phyloP scores from a whole-genome alignment of 2,797 vertebrate species.

The Typhlichthys subterraneus region DNA sequence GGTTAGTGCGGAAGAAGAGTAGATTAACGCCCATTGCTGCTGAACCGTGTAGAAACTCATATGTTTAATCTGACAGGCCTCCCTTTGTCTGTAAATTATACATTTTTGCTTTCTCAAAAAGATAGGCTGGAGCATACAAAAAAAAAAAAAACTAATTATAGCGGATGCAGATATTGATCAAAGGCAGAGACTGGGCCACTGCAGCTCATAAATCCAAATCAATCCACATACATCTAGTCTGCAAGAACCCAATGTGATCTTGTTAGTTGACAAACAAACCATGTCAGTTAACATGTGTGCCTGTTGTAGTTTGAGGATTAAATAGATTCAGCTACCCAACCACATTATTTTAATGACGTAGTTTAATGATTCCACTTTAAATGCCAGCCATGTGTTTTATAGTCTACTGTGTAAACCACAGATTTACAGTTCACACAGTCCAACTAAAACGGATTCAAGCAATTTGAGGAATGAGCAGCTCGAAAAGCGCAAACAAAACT shows the following conservation, averaged over 20 bases:
- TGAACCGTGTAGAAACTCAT: constrained; percentile 32
- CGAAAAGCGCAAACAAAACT: too few relatives aligned
- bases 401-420: too few relatives aligned
- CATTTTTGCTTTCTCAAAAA: constrained; percentile 8
- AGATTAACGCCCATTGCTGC: constrained; percentile 34
- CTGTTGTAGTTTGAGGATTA: too few relatives aligned
- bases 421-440: too few relatives aligned
- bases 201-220: neutral
- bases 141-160: neutral
- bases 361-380: too few relatives aligned
- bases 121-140: neutral
- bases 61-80: constrained; percentile 26
- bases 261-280: too few relatives aligned
- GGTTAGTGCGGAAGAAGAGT: constrained; percentile 44
- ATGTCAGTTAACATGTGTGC: too few relatives aligned
- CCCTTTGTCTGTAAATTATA: constrained; percentile 28
- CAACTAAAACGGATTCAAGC: too few relatives aligned
- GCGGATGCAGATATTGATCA: neutral
- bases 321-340: neutral
- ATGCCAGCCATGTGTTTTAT: too few relatives aligned
- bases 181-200: neutral
- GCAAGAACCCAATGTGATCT: too few relatives aligned
- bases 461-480: too few relatives aligned
- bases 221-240: neutral
- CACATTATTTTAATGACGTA: neutral